These are phyloP conservation scores for Hydractinia echinata DNA, from an alignment of 30 jellyfish, hydroid and myxozoan species.

Conservation along the genomic window DNA sequence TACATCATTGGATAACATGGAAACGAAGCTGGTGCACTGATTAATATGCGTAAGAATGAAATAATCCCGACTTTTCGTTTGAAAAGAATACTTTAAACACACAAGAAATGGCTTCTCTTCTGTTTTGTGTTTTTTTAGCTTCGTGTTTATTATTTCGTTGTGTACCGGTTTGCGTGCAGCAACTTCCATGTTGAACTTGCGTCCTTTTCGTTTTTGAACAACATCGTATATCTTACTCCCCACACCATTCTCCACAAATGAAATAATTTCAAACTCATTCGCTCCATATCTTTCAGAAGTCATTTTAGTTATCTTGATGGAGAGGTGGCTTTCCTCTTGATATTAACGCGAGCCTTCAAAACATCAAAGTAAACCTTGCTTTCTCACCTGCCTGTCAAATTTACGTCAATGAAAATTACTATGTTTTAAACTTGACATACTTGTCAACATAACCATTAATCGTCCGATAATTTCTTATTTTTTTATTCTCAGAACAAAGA, in stretches of 20 bases:
- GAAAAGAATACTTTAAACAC: constrained; percentile 47
- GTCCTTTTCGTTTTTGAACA: constrained; percentile 49
- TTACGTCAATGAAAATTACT: too few relatives aligned
- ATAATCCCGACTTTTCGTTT: constrained; percentile 49
- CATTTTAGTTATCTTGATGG: too few relatives aligned
- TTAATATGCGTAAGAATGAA: constrained; percentile 42
- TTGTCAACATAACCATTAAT: too few relatives aligned
- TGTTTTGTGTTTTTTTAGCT: neutral
- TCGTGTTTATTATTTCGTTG: neutral
- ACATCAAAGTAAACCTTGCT: too few relatives aligned
- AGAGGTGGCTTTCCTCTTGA: too few relatives aligned
- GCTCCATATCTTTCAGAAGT: neutral
- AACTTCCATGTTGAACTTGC: constrained; percentile 55
- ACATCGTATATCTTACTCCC: constrained; percentile 62
- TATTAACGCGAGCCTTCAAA: too few relatives aligned
- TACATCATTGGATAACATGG: constrained; percentile 9
- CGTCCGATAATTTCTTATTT: too few relatives aligned
- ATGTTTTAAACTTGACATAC: too few relatives aligned
- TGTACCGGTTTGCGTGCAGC: constrained; percentile 13
- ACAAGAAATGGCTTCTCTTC: neutral
- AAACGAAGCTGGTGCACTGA: constrained; percentile 28
- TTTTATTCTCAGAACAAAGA: too few relatives aligned
- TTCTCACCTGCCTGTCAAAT: too few relatives aligned
- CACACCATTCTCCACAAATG: constrained; percentile 50
- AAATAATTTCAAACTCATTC: constrained; percentile 17